These are phyloP conservation scores for Microcebus tavaratra DNA, from an alignment of 2,113 vertebrate genomes.

Conservation along the genomic window DNA sequence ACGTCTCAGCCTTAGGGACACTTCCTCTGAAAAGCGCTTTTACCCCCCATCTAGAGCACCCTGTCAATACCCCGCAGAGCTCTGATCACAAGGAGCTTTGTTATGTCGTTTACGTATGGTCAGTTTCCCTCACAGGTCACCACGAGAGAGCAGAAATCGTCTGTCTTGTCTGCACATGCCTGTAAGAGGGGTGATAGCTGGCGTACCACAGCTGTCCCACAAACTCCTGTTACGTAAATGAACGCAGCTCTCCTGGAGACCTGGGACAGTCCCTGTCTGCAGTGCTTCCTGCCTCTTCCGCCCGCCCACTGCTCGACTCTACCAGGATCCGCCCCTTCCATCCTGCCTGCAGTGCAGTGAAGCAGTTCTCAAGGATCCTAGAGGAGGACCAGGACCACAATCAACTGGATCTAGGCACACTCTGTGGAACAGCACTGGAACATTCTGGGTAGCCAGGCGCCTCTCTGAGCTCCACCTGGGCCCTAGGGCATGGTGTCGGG, in stretches of 20 bases:
- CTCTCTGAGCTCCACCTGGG: neutral
- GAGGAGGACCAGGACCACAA: neutral
- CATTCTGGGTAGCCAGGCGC: neutral
- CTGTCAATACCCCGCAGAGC: neutral
- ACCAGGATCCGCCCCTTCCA: neutral
- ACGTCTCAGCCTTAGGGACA: neutral
- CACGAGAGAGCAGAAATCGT: accelerated
- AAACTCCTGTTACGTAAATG: neutral
- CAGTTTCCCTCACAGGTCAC: neutral
- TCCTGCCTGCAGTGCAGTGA: neutral
- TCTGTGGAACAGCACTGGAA: no score
- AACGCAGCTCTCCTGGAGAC: no score
- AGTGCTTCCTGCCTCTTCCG: neutral
- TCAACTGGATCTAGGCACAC: no score
- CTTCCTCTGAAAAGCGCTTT: neutral
- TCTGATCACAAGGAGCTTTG: no score
- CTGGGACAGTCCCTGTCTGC: neutral
- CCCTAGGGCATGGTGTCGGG: neutral
- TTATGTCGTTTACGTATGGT: neutral
- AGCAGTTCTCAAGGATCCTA: neutral
- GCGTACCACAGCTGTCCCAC: accelerated
- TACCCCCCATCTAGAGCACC: neutral
- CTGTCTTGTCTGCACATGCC: accelerated
- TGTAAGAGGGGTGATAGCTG: accelerated
- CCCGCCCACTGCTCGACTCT: neutral